A percentile compares a stretch with the other conserved stretches of the same genome.
Conservation (phyloP, 92 coral and sea anemone species). For the Pocillopora grandis region DNA sequence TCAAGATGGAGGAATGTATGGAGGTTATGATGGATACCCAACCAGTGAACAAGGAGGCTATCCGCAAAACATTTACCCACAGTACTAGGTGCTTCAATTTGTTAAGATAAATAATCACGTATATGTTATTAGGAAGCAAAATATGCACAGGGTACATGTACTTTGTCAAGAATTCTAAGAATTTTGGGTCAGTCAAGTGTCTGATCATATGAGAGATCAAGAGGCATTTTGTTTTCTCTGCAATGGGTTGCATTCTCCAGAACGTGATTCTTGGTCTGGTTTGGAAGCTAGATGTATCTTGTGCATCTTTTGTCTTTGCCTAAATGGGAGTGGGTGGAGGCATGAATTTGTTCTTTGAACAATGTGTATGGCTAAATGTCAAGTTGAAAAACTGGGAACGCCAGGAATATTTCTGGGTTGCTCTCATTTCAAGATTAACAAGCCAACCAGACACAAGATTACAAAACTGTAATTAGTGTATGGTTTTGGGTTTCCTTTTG, state of each 20-base stretch:
- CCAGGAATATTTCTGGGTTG: too few relatives aligned
- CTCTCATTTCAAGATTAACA: too few relatives aligned
- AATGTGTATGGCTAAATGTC: conserved; percentile 8
- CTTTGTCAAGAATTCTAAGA: too few relatives aligned
- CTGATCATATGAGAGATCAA: too few relatives aligned
- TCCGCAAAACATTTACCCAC: conserved; percentile 89
- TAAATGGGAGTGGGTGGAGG: conserved; percentile 26
- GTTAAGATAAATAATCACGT: conserved; percentile 6
- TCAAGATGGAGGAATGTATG: conserved; percentile 91
- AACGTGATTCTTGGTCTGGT: not conserved
- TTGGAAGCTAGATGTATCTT: not conserved
- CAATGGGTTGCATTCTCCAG: not conserved
- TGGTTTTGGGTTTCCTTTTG: too few relatives aligned
- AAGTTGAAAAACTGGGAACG: not conserved
- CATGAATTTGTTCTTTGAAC: conserved; percentile 41
- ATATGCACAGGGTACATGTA: not conserved
- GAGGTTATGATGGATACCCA: conserved; percentile 89
- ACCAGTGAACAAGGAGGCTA: conserved; percentile 77
- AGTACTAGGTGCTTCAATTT: conserved; percentile 56
- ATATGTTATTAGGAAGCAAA: conserved; percentile 14
- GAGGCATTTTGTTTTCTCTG: not conserved
- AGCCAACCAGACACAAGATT: too few relatives aligned
- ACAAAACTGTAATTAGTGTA: too few relatives aligned
- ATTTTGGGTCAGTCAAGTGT: too few relatives aligned
- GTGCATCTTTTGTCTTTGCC: conserved; percentile 17